Conservation (phyloP, 2,888 invertebrate genomes). For the Chrysolina americana region DNA sequence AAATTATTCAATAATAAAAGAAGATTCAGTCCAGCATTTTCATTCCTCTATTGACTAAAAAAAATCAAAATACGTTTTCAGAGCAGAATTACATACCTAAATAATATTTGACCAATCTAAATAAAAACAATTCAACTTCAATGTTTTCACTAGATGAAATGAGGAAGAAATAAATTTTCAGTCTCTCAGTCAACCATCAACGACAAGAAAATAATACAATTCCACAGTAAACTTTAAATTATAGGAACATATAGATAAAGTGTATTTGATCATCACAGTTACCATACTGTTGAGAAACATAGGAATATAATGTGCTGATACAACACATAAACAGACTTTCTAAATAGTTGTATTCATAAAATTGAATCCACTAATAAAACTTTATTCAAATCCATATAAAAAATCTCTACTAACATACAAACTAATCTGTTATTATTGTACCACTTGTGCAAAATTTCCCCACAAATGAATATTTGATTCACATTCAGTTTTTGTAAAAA, state of each 20-base stretch:
- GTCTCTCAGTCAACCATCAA: too few species aligned
- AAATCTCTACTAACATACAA: conserved; percentile 10
- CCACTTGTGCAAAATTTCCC: conserved; percentile 14
- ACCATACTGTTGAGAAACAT: background rate
- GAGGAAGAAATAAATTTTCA: too few species aligned
- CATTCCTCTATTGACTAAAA: too few species aligned
- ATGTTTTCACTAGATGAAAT: too few species aligned
- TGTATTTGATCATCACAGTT: background rate
- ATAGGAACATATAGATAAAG: background rate
- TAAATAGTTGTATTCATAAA: background rate
- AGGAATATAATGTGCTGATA: background rate
- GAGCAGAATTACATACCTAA: too few species aligned
- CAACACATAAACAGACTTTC: background rate
- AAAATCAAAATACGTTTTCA: too few species aligned
- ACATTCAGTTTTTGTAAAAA: conserved; percentile 17
- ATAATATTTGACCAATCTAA: too few species aligned
- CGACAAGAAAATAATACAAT: background rate
- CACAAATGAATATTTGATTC: conserved; percentile 16
- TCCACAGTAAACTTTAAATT: background rate
- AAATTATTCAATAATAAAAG: too few species aligned
- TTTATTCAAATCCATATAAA: conserved; percentile 7
- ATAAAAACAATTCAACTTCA: too few species aligned
- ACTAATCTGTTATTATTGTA: conserved; percentile 7
- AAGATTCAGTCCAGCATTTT: too few species aligned
- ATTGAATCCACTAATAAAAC: background rate